Evolutionary conservation across 1,140 invertebrate species (phyloP).

Genomic region (Sesamia nonagrioides): DNA sequence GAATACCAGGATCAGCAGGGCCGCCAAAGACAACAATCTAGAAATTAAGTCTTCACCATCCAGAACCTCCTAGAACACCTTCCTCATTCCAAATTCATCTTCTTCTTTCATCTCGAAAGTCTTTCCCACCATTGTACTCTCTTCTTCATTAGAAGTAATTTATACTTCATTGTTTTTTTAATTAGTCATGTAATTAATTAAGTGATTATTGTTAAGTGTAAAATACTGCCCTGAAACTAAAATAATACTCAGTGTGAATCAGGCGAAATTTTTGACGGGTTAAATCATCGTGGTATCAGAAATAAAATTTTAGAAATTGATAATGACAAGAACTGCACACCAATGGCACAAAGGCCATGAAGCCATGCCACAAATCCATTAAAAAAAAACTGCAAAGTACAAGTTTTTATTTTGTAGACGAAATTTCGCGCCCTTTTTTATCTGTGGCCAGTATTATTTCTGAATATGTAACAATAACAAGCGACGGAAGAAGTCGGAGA

Average conservation of each 20-base stretch:
- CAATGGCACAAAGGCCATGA: too few species aligned
- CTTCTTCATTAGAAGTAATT: slow-evolving; percentile 43
- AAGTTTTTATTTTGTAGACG: too few species aligned
- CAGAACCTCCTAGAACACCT: slow-evolving; percentile 38
- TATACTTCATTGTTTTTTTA: slow-evolving; percentile 48
- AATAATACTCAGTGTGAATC: slow-evolving; percentile 49
- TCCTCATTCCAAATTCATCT: too few species aligned
- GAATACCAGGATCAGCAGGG: slow-evolving; percentile 66
- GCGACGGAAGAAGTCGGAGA: too few species aligned
- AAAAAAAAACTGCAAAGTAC: too few species aligned
- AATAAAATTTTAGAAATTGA: too few species aligned
- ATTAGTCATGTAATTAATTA: slow-evolving; percentile 48
- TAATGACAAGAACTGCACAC: too few species aligned
- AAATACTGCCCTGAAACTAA: slow-evolving; percentile 48
- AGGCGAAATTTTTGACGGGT: not conserved
- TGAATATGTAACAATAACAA: too few species aligned
- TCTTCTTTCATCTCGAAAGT: slow-evolving; percentile 40
- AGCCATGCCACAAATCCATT: too few species aligned
- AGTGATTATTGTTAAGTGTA: slow-evolving; percentile 45
- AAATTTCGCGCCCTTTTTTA: too few species aligned
- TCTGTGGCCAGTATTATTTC: too few species aligned
- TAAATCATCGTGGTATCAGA: not conserved
- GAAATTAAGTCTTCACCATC: slow-evolving; percentile 52
- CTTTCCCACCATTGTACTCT: slow-evolving; percentile 48
- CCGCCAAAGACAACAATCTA: slow-evolving; percentile 56